Percentiles rank a stretch among this genome's conserved stretches.
phyloP scores from a whole-genome alignment of 2,113 vertebrate genomes.

The Setophaga kirtlandii region DNA sequence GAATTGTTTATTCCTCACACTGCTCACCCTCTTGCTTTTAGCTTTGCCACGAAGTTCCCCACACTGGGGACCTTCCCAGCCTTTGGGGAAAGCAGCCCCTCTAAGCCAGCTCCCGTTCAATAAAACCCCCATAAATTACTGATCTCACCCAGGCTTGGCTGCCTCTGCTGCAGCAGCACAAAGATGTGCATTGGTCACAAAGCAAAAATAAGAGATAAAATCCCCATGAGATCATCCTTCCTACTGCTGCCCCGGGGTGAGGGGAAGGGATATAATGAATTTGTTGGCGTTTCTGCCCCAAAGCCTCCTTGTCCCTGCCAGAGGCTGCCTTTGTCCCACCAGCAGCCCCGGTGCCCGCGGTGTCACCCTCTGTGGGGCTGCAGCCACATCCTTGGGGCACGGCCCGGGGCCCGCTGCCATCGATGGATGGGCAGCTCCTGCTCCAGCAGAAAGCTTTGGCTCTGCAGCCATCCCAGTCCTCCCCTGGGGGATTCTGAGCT shows the following conservation, averaged over 20 bases:
- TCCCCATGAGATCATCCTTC: constrained; percentile 57
- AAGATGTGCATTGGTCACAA: constrained; percentile 26
- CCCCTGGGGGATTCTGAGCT: background rate
- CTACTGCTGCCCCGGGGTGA: background rate
- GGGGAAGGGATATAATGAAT: background rate
- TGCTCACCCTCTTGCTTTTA: background rate
- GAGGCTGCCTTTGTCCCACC: constrained; percentile 28
- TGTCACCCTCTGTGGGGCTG: background rate
- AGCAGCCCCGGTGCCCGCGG: background rate
- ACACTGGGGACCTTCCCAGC: background rate
- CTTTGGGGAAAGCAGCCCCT: background rate
- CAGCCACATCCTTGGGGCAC: background rate
- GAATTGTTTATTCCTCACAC: background rate
- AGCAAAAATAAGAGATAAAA: constrained; percentile 26
- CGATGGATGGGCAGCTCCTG: too few species aligned
- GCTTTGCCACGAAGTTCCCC: background rate
- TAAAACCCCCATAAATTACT: background rate
- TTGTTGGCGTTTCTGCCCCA: background rate
- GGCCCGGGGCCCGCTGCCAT: background rate
- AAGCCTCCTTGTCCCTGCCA: background rate
- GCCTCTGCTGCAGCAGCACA: constrained; percentile 17
- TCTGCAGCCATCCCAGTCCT: background rate
- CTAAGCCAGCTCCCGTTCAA: background rate
- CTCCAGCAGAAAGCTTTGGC: background rate
- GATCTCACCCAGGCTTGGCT: background rate